Percentiles rank a stretch among this genome's conserved stretches.
These are phyloP conservation scores for Cynocephalus volans DNA, from an alignment of 2,113 vertebrate genomes.

Conservation along the genomic window DNA sequence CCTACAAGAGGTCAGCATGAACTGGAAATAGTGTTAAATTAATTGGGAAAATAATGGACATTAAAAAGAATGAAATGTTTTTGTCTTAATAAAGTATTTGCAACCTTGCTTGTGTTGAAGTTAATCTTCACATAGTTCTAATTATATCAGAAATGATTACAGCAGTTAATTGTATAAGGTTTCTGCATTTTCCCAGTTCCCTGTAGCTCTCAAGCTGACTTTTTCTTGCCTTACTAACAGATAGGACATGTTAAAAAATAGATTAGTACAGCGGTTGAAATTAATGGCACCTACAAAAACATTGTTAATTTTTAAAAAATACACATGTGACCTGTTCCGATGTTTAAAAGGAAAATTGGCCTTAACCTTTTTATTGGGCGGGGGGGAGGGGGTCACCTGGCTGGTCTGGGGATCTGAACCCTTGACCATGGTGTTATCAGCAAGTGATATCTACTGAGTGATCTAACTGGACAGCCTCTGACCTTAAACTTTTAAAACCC, in stretches of 20 bases:
- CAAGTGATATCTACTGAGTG: too few species aligned
- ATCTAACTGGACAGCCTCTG: too few species aligned
- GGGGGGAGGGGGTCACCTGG: too few species aligned
- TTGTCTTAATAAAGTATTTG: neutral
- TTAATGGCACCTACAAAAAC: neutral
- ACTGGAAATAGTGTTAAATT: constrained; percentile 8
- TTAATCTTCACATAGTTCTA: constrained; percentile 41
- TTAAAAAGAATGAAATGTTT: neutral
- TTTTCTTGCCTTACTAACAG: neutral
- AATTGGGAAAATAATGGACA: neutral
- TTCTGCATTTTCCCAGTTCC: neutral
- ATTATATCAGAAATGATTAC: neutral
- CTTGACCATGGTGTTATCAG: too few species aligned
- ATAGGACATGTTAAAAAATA: neutral
- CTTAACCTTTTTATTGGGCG: neutral
- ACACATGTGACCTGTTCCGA: neutral
- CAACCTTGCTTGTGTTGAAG: neutral
- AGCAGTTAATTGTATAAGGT: neutral
- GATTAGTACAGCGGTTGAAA: neutral
- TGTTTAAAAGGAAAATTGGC: neutral
- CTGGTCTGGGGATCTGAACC: too few species aligned
- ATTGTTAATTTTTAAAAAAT: neutral
- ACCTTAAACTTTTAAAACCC: too few species aligned
- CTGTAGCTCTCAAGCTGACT: neutral
- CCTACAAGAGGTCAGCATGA: neutral